Conservation (phyloP, 2,113 vertebrate species). For the Chrysochloris asiatica region DNA sequence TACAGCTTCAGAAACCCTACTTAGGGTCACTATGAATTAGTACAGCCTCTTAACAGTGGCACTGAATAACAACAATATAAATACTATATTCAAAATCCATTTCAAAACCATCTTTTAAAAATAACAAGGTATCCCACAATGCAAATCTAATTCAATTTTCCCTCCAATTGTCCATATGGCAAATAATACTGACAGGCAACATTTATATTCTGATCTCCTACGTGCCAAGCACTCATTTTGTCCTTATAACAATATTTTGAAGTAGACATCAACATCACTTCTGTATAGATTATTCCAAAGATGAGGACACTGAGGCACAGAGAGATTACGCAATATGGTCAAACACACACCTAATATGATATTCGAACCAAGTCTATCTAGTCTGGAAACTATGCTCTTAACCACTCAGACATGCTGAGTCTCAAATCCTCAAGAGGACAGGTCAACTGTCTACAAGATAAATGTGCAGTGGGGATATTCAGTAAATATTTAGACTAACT, state of each 20-base stretch:
- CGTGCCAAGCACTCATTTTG: not conserved
- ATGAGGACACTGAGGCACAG: not conserved
- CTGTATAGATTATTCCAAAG: not conserved
- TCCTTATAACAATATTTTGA: not conserved
- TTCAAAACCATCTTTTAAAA: slow-evolving; percentile 11
- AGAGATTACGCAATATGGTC: not conserved
- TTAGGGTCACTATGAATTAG: no score
- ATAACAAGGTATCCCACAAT: no score
- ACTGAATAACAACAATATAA: no score
- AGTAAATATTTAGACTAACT: slow-evolving; percentile 40
- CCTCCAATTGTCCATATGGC: not conserved
- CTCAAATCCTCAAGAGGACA: not conserved
- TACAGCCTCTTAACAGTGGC: no score
- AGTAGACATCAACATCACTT: not conserved
- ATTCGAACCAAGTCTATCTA: not conserved
- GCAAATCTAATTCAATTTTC: not conserved
- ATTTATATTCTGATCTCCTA: not conserved
- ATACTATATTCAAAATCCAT: not conserved
- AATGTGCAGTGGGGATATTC: not conserved
- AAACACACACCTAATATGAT: not conserved
- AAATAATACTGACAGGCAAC: not conserved
- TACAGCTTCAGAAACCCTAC: no score
- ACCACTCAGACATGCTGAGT: not conserved
- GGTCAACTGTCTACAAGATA: not conserved
- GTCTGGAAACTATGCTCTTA: not conserved